Evolutionary conservation across 1,140 invertebrate genomes (phyloP), one percentile per base, ranked within the genome.

Genomic region (Panulirus ornatus): DNA sequence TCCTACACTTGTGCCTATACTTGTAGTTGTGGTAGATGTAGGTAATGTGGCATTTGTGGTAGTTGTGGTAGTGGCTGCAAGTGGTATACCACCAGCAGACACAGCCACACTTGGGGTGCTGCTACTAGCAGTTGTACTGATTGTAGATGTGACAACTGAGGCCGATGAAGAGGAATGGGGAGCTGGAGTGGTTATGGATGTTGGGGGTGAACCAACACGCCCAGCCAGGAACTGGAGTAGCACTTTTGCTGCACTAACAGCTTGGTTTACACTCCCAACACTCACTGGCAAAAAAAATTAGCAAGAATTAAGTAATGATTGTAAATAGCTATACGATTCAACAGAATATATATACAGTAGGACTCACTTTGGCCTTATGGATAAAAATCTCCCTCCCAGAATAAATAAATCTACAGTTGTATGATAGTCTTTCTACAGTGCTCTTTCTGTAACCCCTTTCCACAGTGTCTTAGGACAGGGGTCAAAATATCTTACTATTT

Each of bases 191-290:
- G 85, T 71, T 27, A 92, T 81, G 19, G 79, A 36, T n/a, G 86
- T 90, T 2, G 88, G 91, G 38, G 91, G 84, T 27, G 63, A 79
- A 14, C 91, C 91, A 22, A 92, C 91, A 79, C 73, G 84, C 27
- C 84, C 73, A 1, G 84, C 78, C 36, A 92, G 34, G 44, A 87
- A 91, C 86, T 92, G 91, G 19, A 92, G 88, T 40, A 92, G 44
- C 27, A 92, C 90, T 76, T 85, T 88, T 22, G 90, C 90, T 16
- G 90, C 92, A 91, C 70, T 91, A 11, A 88, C 91, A 42, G 88
- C 81, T 71, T 92, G 92, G 71, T 84, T 89, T 51, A 92, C 73
- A 51, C 92, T 82, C 73, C 92, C 92, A 47, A 92, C 89, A 76
- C 81, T 91, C 90, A 92, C 92, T 92, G 92, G 36, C 78, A 40